Evolutionary conservation across 2,113 vertebrate species (phyloP).

Genomic region (Ginglymostoma cirratum): DNA sequence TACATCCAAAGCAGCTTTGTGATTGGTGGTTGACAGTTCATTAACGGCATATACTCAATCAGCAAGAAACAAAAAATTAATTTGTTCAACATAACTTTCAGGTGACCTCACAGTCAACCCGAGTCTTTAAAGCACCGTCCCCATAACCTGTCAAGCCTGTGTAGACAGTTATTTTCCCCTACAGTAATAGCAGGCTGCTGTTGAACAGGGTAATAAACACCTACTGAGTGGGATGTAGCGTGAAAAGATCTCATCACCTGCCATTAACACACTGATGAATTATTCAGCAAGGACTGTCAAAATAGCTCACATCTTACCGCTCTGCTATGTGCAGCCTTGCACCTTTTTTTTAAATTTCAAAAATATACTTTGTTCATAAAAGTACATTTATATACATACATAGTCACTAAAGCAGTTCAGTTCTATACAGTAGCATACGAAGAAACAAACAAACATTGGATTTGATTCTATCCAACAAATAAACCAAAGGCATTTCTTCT

Average conservation of each 20-base stretch:
- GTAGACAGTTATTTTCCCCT: slow-evolving; percentile 49
- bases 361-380: no score
- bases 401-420: no score
- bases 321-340: slow-evolving; percentile 38
- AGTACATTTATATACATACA: no score
- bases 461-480: no score
- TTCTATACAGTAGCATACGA: no score
- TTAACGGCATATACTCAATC: slow-evolving; percentile 70
- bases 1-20: slow-evolving; percentile 63
- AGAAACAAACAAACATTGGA: no score
- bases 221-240: slow-evolving; percentile 58
- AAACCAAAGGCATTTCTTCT: no score
- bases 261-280: slow-evolving; percentile 62
- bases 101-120: slow-evolving; percentile 65
- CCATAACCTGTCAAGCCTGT: slow-evolving; percentile 51
- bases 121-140: slow-evolving; percentile 61
- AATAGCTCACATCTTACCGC: slow-evolving; percentile 47
- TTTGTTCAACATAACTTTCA: slow-evolving; percentile 71
- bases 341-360: background rate
- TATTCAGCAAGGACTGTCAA: slow-evolving; percentile 59
- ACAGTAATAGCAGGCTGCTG: slow-evolving; percentile 55
- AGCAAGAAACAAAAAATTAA: slow-evolving; percentile 71
- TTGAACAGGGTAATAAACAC: slow-evolving; percentile 71
- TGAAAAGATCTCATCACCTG: slow-evolving; percentile 67
- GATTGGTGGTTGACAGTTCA: slow-evolving; percentile 73